These are phyloP conservation scores for Dipodomys merriami DNA, from an alignment of 2,113 vertebrate genomes.

Conservation along the genomic window DNA sequence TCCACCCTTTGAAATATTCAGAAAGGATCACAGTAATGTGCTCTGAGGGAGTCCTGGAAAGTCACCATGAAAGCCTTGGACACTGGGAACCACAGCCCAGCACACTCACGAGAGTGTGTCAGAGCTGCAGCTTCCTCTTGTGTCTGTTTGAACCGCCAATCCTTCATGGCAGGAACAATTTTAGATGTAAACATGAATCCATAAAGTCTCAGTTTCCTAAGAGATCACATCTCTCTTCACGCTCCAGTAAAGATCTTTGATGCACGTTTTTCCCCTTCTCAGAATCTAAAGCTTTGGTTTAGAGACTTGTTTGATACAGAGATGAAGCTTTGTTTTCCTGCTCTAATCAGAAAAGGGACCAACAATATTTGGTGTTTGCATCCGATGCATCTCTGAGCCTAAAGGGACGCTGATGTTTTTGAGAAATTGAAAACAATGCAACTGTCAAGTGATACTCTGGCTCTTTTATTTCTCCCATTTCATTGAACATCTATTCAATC, in stretches of 20 bases:
- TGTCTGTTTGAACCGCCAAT: background rate
- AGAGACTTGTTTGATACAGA: background rate
- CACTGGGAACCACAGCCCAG: background rate
- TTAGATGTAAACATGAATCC: conserved; percentile 44
- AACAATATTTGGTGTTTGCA: background rate
- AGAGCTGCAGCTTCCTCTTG: background rate
- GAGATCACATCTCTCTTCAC: conserved; percentile 13
- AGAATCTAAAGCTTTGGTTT: conserved; percentile 36
- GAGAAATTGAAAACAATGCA: conserved; percentile 48
- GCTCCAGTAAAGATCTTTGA: background rate
- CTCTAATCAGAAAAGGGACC: background rate
- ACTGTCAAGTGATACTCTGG: conserved; percentile 54
- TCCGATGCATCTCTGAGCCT: background rate
- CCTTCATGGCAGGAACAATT: conserved; percentile 14
- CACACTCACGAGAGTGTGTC: background rate
- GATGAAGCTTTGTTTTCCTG: background rate
- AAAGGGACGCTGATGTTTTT: background rate
- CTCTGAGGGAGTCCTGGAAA: conserved; percentile 27
- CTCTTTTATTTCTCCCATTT: conserved; percentile 61
- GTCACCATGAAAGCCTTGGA: conserved; percentile 11
- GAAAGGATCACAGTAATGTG: conserved; percentile 30
- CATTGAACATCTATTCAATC: conserved; percentile 65
- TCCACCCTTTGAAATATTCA: conserved; percentile 73
- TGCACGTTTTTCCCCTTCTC: background rate
- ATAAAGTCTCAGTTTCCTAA: background rate